These are phyloP conservation scores for Aspidapion aeneum DNA, from an alignment of 2,888 invertebrate genomes.

Conservation along the genomic window DNA sequence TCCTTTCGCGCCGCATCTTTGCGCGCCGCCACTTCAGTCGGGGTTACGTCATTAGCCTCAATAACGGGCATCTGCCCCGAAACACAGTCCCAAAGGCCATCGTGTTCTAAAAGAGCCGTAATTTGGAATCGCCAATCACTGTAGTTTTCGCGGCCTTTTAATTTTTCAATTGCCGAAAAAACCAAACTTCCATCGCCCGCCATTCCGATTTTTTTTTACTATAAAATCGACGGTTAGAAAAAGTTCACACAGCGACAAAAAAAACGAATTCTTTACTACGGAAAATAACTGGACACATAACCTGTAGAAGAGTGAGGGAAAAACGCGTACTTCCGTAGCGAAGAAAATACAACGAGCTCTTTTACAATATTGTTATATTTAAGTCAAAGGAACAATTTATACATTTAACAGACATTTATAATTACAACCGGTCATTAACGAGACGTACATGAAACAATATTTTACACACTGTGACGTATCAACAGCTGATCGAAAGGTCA, in stretches of 20 bases:
- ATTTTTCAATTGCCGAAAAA: slow-evolving; percentile 14
- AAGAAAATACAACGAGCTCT: no score
- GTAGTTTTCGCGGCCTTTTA: slow-evolving; percentile 19
- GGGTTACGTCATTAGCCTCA: slow-evolving; percentile 1
- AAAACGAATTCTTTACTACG: neutral
- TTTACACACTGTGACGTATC: no score
- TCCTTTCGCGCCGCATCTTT: slow-evolving; percentile 10
- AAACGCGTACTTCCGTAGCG: no score
- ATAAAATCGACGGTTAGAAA: neutral
- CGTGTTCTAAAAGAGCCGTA: slow-evolving; percentile 16
- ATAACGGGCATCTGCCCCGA: neutral
- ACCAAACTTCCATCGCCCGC: neutral
- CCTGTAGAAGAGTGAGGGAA: no score
- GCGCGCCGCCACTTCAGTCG: neutral
- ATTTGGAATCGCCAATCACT: slow-evolving; percentile 24
- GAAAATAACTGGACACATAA: neutral
- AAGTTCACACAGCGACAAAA: neutral
- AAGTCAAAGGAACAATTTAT: no score
- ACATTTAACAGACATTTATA: no score
- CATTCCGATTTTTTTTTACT: neutral
- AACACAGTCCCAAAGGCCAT: slow-evolving; percentile 20
- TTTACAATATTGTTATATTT: no score
- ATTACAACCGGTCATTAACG: no score
- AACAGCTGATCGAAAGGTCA: no score
- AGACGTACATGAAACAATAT: no score